Base-by-base conservation (phyloP, 2,113 vertebrate genomes). In the Anoplopoma fimbria region DNA sequence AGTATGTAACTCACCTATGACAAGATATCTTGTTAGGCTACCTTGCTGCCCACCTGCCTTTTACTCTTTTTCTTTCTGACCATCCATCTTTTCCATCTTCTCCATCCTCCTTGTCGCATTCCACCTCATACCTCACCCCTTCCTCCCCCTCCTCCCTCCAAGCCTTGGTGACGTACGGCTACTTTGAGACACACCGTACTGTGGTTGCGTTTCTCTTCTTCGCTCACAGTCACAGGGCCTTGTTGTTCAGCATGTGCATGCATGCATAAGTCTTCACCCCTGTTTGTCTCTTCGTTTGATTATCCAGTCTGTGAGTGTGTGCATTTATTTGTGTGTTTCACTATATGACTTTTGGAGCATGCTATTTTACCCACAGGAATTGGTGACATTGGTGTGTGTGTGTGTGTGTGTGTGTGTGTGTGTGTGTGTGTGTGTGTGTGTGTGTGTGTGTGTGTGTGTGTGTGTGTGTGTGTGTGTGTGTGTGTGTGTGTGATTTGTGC, bases 21-120 rank as follows among this genome's bases (percentile, higher is more conserved):
- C 40, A 34, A 27, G 55, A 3, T 33, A 4, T 82, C 51, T 75
- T 73, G 69, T 49, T 58, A 40, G 25, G 15, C 27, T 42, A 23
- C 49, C 34, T 19, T 62, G 29, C 47, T 14, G 47, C 49, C n/a
- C n/a, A 69, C 15, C 45, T 29, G 19, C 60, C 36, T 63, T 25
- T n/a, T 38, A 4, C 45, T 58, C 60, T 42, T 40, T 25, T 63
- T 63, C 36, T 17, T 10, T 55, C 67, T 45, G 29, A 57, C 47
- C 10, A 19, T 75, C 14, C 58, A 55, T 81, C 27, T 81, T 38
- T 14, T 64, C 51, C 57, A n/a, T 82, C 36, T 79, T 34, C 21
- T 55, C 61, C 60, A 23, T 7, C 75, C 36, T 69, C 49, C 33
- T 34, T 29, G 27, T 45, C 33, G 74, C 75, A 31, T 21, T 55